Conservation (phyloP, 2,113 vertebrate species). For the Ramphastos sulfuratus region DNA sequence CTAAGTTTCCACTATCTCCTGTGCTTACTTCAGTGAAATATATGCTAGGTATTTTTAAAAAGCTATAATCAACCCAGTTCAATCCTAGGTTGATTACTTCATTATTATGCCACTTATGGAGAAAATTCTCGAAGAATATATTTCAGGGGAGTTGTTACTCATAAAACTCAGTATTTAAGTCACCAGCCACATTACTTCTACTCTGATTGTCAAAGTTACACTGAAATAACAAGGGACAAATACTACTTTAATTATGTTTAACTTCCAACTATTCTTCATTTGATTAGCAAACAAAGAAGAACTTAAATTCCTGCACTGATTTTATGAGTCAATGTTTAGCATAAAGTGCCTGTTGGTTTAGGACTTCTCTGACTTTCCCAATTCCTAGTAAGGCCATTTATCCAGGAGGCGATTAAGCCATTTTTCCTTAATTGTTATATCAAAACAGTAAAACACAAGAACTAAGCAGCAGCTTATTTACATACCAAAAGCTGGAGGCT, state of each 20-base stretch:
- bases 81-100: neutral
- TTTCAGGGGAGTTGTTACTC: neutral
- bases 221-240: neutral
- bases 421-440: constrained; percentile 1
- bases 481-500: constrained; percentile 19
- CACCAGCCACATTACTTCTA: neutral
- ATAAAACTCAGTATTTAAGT: neutral
- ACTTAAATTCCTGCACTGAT: neutral
- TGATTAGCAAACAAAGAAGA: neutral
- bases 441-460: neutral
- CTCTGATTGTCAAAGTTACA: neutral
- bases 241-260: neutral
- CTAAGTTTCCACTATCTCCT: neutral
- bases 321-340: neutral
- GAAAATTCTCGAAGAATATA: neutral
- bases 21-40: neutral
- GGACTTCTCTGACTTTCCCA: neutral
- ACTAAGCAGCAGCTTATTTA: constrained; percentile 7
- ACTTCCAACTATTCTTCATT: neutral
- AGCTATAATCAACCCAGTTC: neutral
- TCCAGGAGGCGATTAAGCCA: neutral
- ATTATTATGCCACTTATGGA: neutral
- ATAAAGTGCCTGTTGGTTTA: neutral
- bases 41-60: neutral
- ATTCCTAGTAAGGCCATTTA: neutral